A percentile compares a stretch with the other conserved stretches of the same genome.
Evolutionary conservation across 2,113 vertebrate species (phyloP).

Genomic region (Enhydra lutris): DNA sequence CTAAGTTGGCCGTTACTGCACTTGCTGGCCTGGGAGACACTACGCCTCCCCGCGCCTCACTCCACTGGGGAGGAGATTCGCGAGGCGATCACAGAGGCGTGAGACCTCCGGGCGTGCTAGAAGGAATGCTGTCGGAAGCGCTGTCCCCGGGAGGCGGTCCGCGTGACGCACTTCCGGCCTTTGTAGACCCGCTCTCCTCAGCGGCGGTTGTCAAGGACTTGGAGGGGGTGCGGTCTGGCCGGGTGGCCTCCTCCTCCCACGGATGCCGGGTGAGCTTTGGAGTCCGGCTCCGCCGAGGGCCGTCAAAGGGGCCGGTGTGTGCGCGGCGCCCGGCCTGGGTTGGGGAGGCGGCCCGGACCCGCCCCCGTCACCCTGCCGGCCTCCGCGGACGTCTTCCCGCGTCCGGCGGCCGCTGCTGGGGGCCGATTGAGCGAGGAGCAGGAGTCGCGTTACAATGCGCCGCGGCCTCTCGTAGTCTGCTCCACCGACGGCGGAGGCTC

Average conservation of each 20-base stretch:
- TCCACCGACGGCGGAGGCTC: not conserved
- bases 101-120: not conserved
- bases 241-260: not conserved
- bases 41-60: no score
- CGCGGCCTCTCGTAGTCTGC: not conserved
- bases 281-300: not conserved
- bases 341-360: not conserved
- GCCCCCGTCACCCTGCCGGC: not conserved
- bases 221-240: not conserved
- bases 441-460: not conserved
- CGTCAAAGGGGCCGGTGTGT: not conserved
- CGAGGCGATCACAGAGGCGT: not conserved
- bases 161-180: slow-evolving; percentile 43
- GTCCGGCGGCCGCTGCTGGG: not conserved
- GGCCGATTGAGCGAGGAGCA: not conserved
- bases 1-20: rapidly evolving
- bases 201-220: not conserved
- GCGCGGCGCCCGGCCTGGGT: not conserved
- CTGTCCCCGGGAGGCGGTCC: rapidly evolving
- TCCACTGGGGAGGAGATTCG: rapidly evolving
- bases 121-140: not conserved
- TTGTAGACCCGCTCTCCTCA: not conserved
- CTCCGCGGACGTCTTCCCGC: not conserved
- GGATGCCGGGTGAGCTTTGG: slow-evolving; percentile 11
- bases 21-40: no score